Base-by-base conservation (phyloP, 2,888 invertebrate genomes). In the Drosophila austrosaltans region DNA sequence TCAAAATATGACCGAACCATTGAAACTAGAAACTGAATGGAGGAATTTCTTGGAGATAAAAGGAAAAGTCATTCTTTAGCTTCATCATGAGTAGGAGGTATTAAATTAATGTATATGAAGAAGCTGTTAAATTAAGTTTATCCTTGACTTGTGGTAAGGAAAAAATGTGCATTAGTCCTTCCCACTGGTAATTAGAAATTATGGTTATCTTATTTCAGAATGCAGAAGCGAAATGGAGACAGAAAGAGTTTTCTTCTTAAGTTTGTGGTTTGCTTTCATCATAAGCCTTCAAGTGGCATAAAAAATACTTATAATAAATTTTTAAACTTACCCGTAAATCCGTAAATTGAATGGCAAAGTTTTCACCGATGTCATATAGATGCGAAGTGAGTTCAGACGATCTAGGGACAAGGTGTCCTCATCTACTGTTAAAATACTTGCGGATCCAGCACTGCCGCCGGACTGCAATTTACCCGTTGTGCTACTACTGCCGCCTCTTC, bases 291-390 rank as follows among this genome's bases (percentile, higher is more conserved):
- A 25, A 48, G 48, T 48, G 48, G 16, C 48, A 25, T 58, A 22
- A 57, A 57, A 57, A 20, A 36, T 20, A 32, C 2, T 30, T 5
- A 22, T 3, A 48, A 30, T 48, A 48, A 48, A 48, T 22, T 57
- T 30, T 39, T 25, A 28, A 63, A 91, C 92, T 92, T 79, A 92
- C 92, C 92, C 92, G 68, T 92, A 92, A 77, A 92, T 91, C 81
- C 91, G 90, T 78, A 92, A 89, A 89, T 91, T 92, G 78, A 92
- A 92, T 69, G 92, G 92, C 80, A 92, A 81, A 69, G 91, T 90
- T 90, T 91, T 92, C 75, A 92, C 91, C 8, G 92, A 90, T 64
- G 91, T 91, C 90, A 92, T 92, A 78, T 92, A 92, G 72, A 92
- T 92, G 77, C 92, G 91, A 81, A 92, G 77, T 59, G 93, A 92